A percentile compares a stretch with the other conserved stretches of the same genome.
Conservation (phyloP, 2,797 vertebrate genomes). For the Amazonetta brasiliensis region DNA sequence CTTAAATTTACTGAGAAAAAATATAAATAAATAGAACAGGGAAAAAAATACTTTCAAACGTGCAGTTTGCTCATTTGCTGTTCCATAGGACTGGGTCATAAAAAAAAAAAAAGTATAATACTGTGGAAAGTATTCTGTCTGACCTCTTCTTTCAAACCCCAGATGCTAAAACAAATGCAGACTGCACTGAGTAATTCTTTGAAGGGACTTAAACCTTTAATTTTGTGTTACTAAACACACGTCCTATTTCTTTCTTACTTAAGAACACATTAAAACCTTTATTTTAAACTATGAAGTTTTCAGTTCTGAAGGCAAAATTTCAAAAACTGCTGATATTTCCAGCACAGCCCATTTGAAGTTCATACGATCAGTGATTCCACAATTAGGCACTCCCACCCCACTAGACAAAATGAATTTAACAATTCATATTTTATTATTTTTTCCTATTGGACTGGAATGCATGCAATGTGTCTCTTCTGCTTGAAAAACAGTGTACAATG, state of each 20-base stretch:
- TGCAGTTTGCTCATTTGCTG: background rate
- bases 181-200: background rate
- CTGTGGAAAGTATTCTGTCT: background rate
- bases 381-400: background rate
- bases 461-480: background rate
- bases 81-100: background rate
- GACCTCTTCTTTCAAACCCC: background rate
- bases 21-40: background rate
- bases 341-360: fast-evolving
- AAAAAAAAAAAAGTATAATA: background rate
- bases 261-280: background rate
- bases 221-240: background rate
- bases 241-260: background rate
- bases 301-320: background rate
- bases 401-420: background rate
- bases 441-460: background rate
- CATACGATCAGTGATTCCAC: no score
- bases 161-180: background rate
- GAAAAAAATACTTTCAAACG: background rate
- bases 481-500: background rate
- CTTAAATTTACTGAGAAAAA: background rate
- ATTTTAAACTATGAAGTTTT: background rate
- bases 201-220: background rate
- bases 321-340: background rate
- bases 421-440: background rate